Base-by-base conservation (phyloP, 2,888 invertebrate species). In the Spicauda simplicius region DNA sequence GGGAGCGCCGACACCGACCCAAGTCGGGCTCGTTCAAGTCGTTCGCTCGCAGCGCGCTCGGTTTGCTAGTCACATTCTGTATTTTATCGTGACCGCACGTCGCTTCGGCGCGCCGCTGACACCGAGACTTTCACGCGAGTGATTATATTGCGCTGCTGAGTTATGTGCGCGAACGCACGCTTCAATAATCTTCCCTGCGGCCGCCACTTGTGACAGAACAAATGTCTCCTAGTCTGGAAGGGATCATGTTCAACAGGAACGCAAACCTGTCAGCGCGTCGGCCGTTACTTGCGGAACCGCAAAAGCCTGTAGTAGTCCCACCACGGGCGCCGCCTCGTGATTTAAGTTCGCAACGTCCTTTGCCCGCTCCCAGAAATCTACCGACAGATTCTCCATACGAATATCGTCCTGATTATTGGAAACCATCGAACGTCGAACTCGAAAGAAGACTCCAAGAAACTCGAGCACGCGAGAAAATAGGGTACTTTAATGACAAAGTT, bases 181-280 rank as follows among this genome's bases (percentile, higher is more conserved):
- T 78, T 80, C 80, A 79, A 80, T 85, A 82, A 81, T 73, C 77
- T 71, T 74, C 76, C 78, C 77, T 70, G 78, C 75, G 78, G 83
- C 75, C 77, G 76, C 76, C 75, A 77, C 69, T 87, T 78, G 86
- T 91, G 89, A 91, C 90, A 83, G 90, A 83, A 83, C 91, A 81
- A 88, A 93, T 93, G 93, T 91, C 93, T 87, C 93, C 92, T 77
- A 93, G 92, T 72, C 81, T 93, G 77, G 93, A 93, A 83, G 92
- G 88, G 77, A 90, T 88, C 82, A 93, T 93, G 93, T 93, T 93
- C 80, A 93, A 92, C 83, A 87, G 93, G 88, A 90, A 85, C 83
- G 83, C 88, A 75, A 78, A 78, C 76, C 83, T 92, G 83, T 93
- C 93, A 73, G 89, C 90, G 81, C 89, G 93, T 71, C 89, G 91